Conservation (phyloP, 2,113 vertebrate species). For the Pundamilia nyererei region DNA sequence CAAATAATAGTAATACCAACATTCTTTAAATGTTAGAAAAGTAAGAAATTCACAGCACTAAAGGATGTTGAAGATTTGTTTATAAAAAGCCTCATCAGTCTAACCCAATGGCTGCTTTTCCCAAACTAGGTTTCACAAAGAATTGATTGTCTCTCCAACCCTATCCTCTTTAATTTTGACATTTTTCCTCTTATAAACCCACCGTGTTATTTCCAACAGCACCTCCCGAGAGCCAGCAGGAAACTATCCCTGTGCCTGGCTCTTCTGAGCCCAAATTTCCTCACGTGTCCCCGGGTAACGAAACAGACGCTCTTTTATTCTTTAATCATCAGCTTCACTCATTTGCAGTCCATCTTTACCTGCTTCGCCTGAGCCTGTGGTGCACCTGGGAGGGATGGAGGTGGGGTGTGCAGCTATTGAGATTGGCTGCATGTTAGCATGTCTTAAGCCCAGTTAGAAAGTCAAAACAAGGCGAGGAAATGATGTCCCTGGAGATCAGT, state of each 20-base stretch:
- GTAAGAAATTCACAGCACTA: background rate
- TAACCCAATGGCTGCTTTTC: background rate
- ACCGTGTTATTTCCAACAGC: constrained; percentile 45
- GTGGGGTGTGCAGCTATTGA: constrained; percentile 5
- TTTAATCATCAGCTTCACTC: constrained; percentile 29
- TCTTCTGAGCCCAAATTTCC: constrained; percentile 41
- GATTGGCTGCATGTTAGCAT: constrained; percentile 68
- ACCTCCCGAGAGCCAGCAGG: constrained; percentile 47
- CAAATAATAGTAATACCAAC: background rate
- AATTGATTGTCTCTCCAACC: background rate
- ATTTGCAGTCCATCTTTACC: background rate
- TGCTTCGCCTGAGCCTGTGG: constrained; percentile 31
- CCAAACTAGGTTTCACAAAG: background rate
- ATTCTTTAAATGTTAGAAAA: background rate
- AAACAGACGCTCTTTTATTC: background rate
- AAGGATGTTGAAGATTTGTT: background rate
- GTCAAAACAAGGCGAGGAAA: constrained; percentile 20
- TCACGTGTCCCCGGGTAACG: constrained; percentile 54
- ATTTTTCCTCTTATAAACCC: background rate
- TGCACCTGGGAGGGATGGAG: constrained; percentile 28
- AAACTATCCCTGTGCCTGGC: constrained; percentile 33
- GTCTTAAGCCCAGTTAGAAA: constrained; percentile 32
- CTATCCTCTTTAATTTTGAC: background rate
- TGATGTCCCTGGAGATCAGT: constrained; percentile 21
- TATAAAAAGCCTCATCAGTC: background rate